Base-by-base conservation (phyloP, 2,797 vertebrate species). In the Meda fulgida region DNA sequence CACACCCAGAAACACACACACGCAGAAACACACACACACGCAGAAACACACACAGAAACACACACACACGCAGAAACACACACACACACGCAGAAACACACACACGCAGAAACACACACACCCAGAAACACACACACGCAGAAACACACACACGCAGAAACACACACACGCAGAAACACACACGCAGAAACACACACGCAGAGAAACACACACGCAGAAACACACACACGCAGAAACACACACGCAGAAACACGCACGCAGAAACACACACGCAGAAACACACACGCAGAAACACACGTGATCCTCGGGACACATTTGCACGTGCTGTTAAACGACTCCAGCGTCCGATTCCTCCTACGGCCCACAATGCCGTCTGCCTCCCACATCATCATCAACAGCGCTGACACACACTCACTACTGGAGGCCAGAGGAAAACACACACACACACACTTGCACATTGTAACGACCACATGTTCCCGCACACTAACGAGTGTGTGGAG, bases 331-430 rank as follows among this genome's bases (percentile, higher is more conserved):
- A 65, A 40, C 7, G 10, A 38, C 78, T 69, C 21, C n/a, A n/a
- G 36, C 36, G 9, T 21, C 34, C 38, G 18, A 53, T 14, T 70
- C 51, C 48, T 78, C 63, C 70, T 29, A 51, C 5, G 36, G 43
- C 65, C 75, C 76, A 84, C 78, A 80, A 69, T 85, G 71, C 34
- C 1, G 2, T 63, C 81, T 66, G 40, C n/a, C 81, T 63, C 69
- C 51, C 46, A 46, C 79, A 43, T 43, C 40, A 43, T 40, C 40
- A 46, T 46, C 46, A 46, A 53, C 46, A 53, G 51, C 76, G 55
- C 63, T 14, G 36, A 65, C 19, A 26, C 48, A 40, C 43, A 60
- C 21, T 85, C 73, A 21, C 29, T 36, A 6, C 77, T 79, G 77
- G 58, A 66, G 77, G 46, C 63, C 53, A 58, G 48, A 38, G 72